Percentiles rank a stretch among this genome's conserved stretches.
These are phyloP conservation scores for Ctena decussata DNA, from an alignment of 2,888 invertebrate species.

Conservation along the genomic window DNA sequence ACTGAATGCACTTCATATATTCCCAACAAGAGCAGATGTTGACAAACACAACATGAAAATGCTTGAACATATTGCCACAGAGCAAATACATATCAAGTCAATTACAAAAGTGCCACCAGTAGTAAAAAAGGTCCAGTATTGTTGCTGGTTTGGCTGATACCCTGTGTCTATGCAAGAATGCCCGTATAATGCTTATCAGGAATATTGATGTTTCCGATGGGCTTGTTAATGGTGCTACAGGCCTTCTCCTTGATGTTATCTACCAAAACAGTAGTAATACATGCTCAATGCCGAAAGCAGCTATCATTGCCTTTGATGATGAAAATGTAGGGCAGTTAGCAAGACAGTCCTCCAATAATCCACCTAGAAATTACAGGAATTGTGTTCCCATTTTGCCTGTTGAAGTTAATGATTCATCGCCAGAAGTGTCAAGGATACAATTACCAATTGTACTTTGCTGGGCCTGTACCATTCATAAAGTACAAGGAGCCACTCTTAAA, in stretches of 20 bases:
- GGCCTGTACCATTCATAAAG: slow-evolving; percentile 39
- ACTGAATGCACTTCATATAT: neutral
- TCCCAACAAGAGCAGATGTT: neutral
- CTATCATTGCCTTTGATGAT: no score
- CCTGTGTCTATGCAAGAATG: slow-evolving; percentile 8
- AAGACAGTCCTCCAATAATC: neutral
- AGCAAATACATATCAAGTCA: neutral
- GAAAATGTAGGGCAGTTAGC: no score
- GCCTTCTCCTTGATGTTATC: slow-evolving; percentile 32
- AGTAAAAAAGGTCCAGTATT: no score
- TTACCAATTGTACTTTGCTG: slow-evolving; percentile 43
- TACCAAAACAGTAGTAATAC: neutral
- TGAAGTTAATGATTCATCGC: slow-evolving; percentile 8
- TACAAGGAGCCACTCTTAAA: slow-evolving; percentile 12
- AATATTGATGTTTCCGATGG: slow-evolving; percentile 47
- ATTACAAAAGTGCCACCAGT: no score
- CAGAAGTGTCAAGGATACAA: slow-evolving; percentile 36
- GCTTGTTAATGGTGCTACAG: slow-evolving; percentile 45
- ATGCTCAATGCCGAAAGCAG: no score
- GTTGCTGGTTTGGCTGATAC: neutral
- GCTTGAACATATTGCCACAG: neutral
- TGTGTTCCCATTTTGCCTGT: neutral
- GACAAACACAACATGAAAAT: neutral
- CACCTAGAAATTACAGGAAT: neutral
- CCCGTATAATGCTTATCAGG: slow-evolving; percentile 28